Percentiles rank a stretch among this genome's conserved stretches.
phyloP scores from a whole-genome alignment of 2,888 invertebrate species.

The Heliconius ismenius region DNA sequence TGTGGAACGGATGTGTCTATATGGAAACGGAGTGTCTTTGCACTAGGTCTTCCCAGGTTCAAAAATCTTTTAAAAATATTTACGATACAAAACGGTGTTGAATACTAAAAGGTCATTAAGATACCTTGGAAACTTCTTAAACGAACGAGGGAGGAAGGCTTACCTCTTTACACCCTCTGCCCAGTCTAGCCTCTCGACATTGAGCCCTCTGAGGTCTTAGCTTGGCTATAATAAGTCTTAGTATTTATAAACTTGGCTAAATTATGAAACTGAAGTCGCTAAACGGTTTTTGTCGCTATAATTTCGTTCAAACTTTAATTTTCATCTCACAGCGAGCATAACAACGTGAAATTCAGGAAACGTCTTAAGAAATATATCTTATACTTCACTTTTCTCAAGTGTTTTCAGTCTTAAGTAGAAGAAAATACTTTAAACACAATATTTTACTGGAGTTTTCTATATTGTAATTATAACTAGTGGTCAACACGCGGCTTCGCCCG shows the following conservation, averaged over 20 bases:
- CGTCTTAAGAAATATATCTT: slow-evolving; percentile 18
- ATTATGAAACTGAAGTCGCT: slow-evolving; percentile 28
- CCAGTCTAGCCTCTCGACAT: slow-evolving; percentile 57
- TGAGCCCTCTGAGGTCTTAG: slow-evolving; percentile 54
- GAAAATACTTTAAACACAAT: not conserved
- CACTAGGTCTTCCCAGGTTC: too few species aligned
- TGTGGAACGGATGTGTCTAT: too few species aligned
- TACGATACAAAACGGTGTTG: slow-evolving; percentile 16
- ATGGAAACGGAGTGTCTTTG: too few species aligned
- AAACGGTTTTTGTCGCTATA: slow-evolving; percentile 18
- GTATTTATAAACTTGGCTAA: slow-evolving; percentile 40
- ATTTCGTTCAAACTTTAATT: slow-evolving; percentile 24
- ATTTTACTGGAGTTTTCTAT: not conserved
- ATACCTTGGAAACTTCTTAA: slow-evolving; percentile 46
- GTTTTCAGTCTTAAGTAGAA: not conserved
- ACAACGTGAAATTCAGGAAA: slow-evolving; percentile 16
- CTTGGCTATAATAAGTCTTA: slow-evolving; percentile 50
- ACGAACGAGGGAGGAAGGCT: slow-evolving; percentile 56
- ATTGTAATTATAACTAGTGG: not conserved
- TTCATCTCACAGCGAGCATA: slow-evolving; percentile 7
- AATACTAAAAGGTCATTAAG: slow-evolving; percentile 44
- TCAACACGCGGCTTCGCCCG: too few species aligned
- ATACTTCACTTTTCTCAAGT: slow-evolving; percentile 3
- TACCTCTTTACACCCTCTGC: slow-evolving; percentile 48
- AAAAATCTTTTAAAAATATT: slow-evolving; percentile 4